Evolutionary conservation across 2,113 vertebrate genomes (phyloP), one percentile per base, ranked within the genome.

Genomic region (Xenopus laevis): DNA sequence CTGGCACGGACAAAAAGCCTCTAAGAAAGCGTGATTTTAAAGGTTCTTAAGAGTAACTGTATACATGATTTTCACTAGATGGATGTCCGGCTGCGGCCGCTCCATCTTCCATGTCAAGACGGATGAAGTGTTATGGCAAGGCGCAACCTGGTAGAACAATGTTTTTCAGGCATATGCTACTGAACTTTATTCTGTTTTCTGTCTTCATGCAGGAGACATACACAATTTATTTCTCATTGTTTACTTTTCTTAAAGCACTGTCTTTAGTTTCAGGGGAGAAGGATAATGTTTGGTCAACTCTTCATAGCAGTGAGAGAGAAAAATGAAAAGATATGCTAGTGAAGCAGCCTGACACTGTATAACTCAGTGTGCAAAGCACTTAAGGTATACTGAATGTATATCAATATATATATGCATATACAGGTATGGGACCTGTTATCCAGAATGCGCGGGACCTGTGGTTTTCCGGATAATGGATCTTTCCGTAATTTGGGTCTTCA

Each of bases 221-320:
- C 67, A 76, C 67, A 76, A 18, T 70, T 70, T 76, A 76, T 57
- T 63, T 76, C 74, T 57, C 30, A n/a, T 45, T 69, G 74, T 64
- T 76, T 76, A 70, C 74, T 70, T 70, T 21, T 63, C 58, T 53
- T 76, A 76, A 76, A 70, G 74, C 59, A 74, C 17, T 47, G 44
- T 68, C 58, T 68, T 53, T 50, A 68, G 17, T 60, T 75, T 45
- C 66, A 70, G 20, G 23, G 52, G 66, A 55, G 33, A 69, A 64
- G 40, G 10, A 30, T 44, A 60, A 60, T 64, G 59, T 70, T 76
- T 64, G 30, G 46, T 70, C 58, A 58, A 52, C 57, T 23, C 23
- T 53, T 76, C 59, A 45, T 46, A 63, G 69, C 58, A 70, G 17
- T 44, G 30, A 61, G 13, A 61, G 58, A 46, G 72, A 68, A 74